phyloP scores from a whole-genome alignment of 2,113 vertebrate genomes.

The Regulus satrapa region DNA sequence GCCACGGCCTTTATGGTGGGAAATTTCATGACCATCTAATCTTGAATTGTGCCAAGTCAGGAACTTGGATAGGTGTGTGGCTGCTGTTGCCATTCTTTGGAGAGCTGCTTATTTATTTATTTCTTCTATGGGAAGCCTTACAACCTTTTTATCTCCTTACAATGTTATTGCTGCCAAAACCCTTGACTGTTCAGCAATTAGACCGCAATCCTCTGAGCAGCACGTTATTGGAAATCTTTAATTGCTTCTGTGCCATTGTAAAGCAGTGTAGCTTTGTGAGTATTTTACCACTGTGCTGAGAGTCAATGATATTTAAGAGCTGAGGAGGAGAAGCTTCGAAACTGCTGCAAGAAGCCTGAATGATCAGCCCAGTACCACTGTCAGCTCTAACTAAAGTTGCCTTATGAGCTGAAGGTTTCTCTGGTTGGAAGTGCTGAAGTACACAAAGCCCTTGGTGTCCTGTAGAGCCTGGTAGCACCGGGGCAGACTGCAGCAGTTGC shows the following conservation, averaged over 20 bases:
- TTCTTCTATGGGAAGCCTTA: neutral
- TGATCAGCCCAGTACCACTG: neutral
- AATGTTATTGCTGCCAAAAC: neutral
- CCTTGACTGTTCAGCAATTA: neutral
- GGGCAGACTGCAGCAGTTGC: neutral
- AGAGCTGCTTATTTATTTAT: constrained; percentile 15
- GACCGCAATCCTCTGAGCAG: neutral
- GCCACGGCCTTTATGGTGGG: neutral
- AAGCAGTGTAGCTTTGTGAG: neutral
- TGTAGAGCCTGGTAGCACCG: neutral
- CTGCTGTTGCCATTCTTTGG: neutral
- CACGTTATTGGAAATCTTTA: constrained; percentile 3
- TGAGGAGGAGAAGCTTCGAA: neutral
- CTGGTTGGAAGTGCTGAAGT: neutral
- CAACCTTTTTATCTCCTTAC: neutral
- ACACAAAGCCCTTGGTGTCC: neutral
- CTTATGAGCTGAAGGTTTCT: neutral
- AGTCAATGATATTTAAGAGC: neutral
- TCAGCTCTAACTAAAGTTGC: neutral
- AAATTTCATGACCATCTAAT: neutral
- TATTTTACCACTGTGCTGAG: neutral
- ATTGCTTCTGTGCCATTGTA: neutral
- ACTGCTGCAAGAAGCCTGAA: neutral
- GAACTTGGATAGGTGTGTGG: neutral
- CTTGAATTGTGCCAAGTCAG: neutral